Evolutionary conservation across 2,888 invertebrate genomes (phyloP), one percentile per base, ranked within the genome.

Genomic region (Dryomyza anilis): DNA sequence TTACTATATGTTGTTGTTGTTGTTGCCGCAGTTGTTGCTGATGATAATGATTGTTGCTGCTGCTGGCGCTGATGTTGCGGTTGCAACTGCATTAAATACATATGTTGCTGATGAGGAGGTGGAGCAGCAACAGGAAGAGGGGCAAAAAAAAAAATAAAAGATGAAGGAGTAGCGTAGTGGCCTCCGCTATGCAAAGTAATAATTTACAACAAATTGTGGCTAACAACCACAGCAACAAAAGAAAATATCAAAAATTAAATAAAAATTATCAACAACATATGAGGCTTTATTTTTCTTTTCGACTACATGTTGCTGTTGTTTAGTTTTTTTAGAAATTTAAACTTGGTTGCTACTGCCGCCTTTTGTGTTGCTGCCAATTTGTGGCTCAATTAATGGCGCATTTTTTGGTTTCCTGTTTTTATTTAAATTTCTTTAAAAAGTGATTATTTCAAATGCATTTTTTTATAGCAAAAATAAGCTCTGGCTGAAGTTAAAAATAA

Each of bases 1-100:
- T 8, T 33, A 19, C 21, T 21, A 21, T 46, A 12, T 3, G 5
- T 55, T 45, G 25, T 21, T 21, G 27, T 23, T 56, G 36, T 21
- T 27, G 56, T 23, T 39, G 56, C 27, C 25, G 57, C 25, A 16
- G 45, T 14, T 27, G 27, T 16, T 27, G 27, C 12, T 46, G 48
- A 30, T 48, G 59, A 25, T 43, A 19, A 25, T 23, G 25, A 30
- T 48, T 10, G 19, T 45, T 43, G 23, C 30, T 25, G 53, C 21
- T 33, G 55, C 55, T n/a, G n/a, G n/a, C 12, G 59, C 30, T 59
- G 48, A 46, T 59, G 21, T 48, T 59, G 59, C 30, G 59, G 59
- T 59, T 59, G 30, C n/a, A 16, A 3, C 10, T 16, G 27, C 3
- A 16, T 7, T 39, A n/a, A 7, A 14, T 36, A 21, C 53, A 23